These are phyloP conservation scores for Canis aureus DNA, from an alignment of 2,113 vertebrate genomes.

Conservation along the genomic window DNA sequence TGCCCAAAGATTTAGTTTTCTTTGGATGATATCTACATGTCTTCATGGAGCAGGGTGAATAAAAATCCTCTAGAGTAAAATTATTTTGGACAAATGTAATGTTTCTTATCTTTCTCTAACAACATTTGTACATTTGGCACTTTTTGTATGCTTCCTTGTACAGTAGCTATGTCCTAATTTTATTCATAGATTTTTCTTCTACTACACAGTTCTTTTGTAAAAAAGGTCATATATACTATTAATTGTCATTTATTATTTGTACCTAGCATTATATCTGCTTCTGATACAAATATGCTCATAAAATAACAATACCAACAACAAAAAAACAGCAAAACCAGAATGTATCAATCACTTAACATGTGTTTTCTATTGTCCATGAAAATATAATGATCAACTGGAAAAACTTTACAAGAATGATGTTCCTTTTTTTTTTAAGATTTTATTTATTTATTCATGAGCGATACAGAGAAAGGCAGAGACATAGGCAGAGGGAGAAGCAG, in stretches of 20 bases:
- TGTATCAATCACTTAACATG: not conserved
- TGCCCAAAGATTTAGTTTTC: not conserved
- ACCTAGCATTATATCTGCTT: not conserved
- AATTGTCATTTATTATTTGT: not conserved
- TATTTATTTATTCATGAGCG: too few relatives aligned
- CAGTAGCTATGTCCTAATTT: not conserved
- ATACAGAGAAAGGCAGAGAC: too few relatives aligned
- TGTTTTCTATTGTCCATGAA: not conserved
- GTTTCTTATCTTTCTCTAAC: not conserved
- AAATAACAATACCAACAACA: not conserved
- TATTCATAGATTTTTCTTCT: not conserved
- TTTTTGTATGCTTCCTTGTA: not conserved
- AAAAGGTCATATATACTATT: not conserved
- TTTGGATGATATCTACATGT: conserved; percentile 50
- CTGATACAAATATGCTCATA: not conserved
- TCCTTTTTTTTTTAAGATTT: not conserved
- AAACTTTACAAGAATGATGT: not conserved
- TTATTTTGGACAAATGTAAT: conserved; percentile 15
- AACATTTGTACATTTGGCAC: not conserved
- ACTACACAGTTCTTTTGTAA: not conserved
- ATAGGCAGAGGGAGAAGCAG: too few relatives aligned
- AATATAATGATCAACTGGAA: not conserved
- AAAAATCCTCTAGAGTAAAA: conserved; percentile 44
- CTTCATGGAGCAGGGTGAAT: not conserved
- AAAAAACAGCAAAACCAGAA: not conserved